Base-by-base conservation (phyloP, 2,113 vertebrate species). In the Apodemus speciosus region DNA sequence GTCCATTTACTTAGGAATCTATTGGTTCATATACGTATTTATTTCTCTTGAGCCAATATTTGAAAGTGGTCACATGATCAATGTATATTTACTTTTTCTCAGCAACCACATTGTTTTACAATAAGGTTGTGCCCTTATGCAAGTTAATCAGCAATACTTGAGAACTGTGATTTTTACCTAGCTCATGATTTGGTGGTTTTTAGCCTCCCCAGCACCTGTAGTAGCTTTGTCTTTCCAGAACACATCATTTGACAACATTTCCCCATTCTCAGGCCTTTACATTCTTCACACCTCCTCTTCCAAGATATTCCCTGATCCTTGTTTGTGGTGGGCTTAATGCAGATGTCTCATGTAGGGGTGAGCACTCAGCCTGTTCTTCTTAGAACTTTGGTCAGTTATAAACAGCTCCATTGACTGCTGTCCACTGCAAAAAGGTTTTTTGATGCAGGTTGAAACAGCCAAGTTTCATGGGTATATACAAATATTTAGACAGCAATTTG, bases 11-110 rank as follows among this genome's bases (percentile, higher is more conserved):
- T 72, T 85, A 35, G 25, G 43, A 87, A 21, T 83, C 30, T 83
- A 92, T 90, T 64, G 64, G 46, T 93, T 64, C 14, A 62, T 25
- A 23, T 77, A 43, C 81, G 15, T 83, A 81, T 92, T 88, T 72
- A 79, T 92, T 92, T 88, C 14, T 80, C 43, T 85, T 84, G 16
- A 43, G 27, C 71, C 87, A 94, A 92, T 73, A 89, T 11, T 40
- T 60, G 64, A 95, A 71, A 88, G 14, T 56, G 11, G 20, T 25
- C 20, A 79, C 84, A 49, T 35, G 62, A 84, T 77, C 79, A 75
- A 80, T 75, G 4, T 83, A 43, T 86, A 76, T 80, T 89, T 92
- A 21, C 27, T 40, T 79, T 62, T 56, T 92, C 53, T 43, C 58
- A 90, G 75, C 53, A 92, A 80, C 25, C 53, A 60, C 58, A 62